These are phyloP conservation scores for Nebria ingens DNA, from an alignment of 1,140 invertebrate species.

Conservation along the genomic window DNA sequence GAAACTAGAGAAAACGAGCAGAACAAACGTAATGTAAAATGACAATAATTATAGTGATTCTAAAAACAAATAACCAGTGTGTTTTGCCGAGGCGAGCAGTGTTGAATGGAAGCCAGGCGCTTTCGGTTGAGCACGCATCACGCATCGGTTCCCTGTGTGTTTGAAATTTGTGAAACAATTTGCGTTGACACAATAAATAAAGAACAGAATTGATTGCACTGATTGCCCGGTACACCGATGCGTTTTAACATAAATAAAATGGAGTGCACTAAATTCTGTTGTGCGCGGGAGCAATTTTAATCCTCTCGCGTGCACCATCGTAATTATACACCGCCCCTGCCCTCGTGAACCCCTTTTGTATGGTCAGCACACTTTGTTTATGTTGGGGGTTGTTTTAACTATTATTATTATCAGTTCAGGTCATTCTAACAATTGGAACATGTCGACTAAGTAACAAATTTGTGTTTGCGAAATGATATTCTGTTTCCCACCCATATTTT, in stretches of 20 bases:
- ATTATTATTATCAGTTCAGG: slow-evolving; percentile 18
- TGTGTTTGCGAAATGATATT: no score
- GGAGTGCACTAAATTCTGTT: slow-evolving; percentile 15
- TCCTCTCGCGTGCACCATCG: slow-evolving; percentile 14
- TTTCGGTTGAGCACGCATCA: not conserved
- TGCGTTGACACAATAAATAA: slow-evolving; percentile 23
- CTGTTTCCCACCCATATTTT: no score
- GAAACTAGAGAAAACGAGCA: no score
- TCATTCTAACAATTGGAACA: no score
- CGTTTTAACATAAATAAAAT: slow-evolving; percentile 27
- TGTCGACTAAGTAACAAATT: no score
- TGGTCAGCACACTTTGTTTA: not conserved
- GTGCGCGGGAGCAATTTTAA: slow-evolving; percentile 19
- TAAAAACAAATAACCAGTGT: not conserved
- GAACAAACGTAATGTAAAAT: not conserved
- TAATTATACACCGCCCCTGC: slow-evolving; percentile 8
- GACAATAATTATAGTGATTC: slow-evolving; percentile 2
- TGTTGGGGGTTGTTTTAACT: slow-evolving; percentile 6
- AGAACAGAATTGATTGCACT: slow-evolving; percentile 28
- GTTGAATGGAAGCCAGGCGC: no score
- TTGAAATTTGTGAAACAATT: not conserved
- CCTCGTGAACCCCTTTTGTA: not conserved
- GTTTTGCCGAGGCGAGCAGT: not conserved
- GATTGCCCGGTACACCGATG: slow-evolving; percentile 23
- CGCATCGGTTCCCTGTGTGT: not conserved